phyloP scores from a whole-genome alignment of 2,888 invertebrate species.

The Drosophila emarginata region DNA sequence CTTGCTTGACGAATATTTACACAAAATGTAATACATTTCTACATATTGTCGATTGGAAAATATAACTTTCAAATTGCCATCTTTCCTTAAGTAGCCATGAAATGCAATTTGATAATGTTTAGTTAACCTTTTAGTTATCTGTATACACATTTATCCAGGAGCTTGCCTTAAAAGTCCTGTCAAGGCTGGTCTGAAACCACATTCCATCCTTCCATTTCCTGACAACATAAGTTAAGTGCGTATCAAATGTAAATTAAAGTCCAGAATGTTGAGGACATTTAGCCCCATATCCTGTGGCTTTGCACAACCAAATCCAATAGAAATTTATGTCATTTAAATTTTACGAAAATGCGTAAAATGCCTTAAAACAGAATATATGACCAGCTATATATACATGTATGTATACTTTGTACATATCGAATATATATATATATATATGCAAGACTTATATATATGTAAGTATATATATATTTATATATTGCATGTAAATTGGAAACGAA shows the following conservation, averaged over 20 bases:
- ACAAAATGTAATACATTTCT: no score
- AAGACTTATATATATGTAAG: background rate
- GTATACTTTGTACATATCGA: background rate
- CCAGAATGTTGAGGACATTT: conserved; percentile 36
- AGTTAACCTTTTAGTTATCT: background rate
- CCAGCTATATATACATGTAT: conserved; percentile 57
- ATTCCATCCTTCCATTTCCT: conserved; percentile 8
- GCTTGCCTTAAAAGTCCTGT: conserved; percentile 17
- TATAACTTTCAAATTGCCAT: background rate
- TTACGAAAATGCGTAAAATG: conserved; percentile 64
- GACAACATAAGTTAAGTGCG: conserved; percentile 22
- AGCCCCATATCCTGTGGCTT: conserved; percentile 24
- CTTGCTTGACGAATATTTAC: no score
- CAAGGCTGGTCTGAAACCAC: background rate
- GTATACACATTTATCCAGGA: background rate
- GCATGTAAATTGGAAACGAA: background rate
- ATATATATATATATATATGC: background rate
- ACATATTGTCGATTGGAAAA: no score
- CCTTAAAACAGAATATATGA: conserved; percentile 69
- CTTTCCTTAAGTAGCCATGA: background rate
- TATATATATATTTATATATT: background rate
- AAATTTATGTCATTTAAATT: conserved; percentile 73
- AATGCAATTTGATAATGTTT: background rate
- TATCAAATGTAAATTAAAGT: conserved; percentile 51
- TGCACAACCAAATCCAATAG: conserved; percentile 62